Evolutionary conservation across 2,888 invertebrate species (phyloP).

Genomic region (Lottia scabra): DNA sequence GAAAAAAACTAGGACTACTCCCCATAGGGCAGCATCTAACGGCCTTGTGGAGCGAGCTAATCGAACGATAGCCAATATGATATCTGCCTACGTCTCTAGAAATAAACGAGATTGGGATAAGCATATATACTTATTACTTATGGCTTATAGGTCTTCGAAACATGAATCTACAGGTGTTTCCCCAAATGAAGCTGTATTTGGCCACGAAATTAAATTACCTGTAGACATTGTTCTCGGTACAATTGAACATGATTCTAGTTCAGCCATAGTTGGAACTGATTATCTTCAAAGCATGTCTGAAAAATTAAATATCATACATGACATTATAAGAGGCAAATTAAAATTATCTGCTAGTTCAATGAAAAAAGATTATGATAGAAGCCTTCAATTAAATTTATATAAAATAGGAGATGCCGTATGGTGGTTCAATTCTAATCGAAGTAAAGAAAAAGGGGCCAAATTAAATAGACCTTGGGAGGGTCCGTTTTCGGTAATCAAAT

Average conservation of each 20-base stretch:
- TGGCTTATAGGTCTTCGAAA: too few relatives aligned
- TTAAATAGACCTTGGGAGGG: constrained; percentile 16
- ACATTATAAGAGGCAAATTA: constrained; percentile 6
- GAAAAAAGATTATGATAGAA: constrained; percentile 14
- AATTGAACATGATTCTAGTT: constrained; percentile 5
- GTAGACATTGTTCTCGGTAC: constrained; percentile 19
- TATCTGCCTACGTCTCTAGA: too few relatives aligned
- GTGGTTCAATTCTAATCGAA: neutral
- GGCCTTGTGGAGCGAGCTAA: too few relatives aligned
- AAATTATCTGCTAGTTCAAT: constrained; percentile 4
- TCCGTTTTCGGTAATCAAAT: constrained; percentile 6
- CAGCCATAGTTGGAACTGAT: neutral
- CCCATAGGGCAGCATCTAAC: too few relatives aligned
- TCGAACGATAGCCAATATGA: too few relatives aligned
- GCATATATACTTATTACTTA: too few relatives aligned
- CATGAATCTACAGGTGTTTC: too few relatives aligned
- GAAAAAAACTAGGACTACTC: too few relatives aligned
- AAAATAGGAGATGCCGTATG: constrained; percentile 11
- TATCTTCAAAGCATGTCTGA: constrained; percentile 3
- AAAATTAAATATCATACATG: constrained; percentile 15
- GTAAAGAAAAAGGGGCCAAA: constrained; percentile 3
- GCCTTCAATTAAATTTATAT: constrained; percentile 9
- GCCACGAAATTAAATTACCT: constrained; percentile 2
- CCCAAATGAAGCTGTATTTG: too few relatives aligned
- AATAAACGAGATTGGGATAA: too few relatives aligned